Base-by-base conservation (phyloP, 2,797 vertebrate genomes). In the Molossus alvarezi region DNA sequence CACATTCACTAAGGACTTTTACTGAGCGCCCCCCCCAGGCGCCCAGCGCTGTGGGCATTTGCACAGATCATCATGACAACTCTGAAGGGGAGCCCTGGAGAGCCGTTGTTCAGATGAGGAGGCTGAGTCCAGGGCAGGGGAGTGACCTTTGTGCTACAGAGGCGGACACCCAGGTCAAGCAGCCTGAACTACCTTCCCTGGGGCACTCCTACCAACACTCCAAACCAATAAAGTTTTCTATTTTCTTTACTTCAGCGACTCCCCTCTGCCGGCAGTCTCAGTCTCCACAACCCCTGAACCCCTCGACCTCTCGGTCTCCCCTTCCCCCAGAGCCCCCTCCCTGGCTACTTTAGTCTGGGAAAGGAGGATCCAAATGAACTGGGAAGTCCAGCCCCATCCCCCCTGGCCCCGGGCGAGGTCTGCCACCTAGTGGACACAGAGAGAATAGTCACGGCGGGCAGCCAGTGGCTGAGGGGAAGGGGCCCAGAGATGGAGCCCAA, bases 171-270 rank as follows among this genome's bases (percentile, higher is more conserved):
- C 13, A 4, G 33, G 15, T 27, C 48, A 48, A 6, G 18, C 80
- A 55, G 58, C 75, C 33, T 37, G 51, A 53, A 1, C 37, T 13
- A 1, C 75, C 48, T 67, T 67, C 23, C 27, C 62, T 0, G n/a
- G 29, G 15, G n/a, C 51, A 20, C 33, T 51, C 53, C 48, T 7
- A 6, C 3, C 3, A 3, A 75, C 95, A 90, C 97, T 97, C 96
- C 93, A 64, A 76, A 73, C n/a, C 82, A 98, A 97, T 97, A 97
- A 98, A 98, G 84, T 93, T 97, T 97, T 98, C 64, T 96, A 95
- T 85, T 97, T 97, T 97, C 80, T 87, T 77, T 96, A 97, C 77
- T 71, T 48, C 25, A 1, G 21, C 0, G 12, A 84, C 51, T 87
- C 91, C 11, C 10, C n/a, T 51, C 33, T 5, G 9, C 13, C 0